Conservation (phyloP, 2,888 invertebrate genomes). For the Chrysomela aeneicollis region DNA sequence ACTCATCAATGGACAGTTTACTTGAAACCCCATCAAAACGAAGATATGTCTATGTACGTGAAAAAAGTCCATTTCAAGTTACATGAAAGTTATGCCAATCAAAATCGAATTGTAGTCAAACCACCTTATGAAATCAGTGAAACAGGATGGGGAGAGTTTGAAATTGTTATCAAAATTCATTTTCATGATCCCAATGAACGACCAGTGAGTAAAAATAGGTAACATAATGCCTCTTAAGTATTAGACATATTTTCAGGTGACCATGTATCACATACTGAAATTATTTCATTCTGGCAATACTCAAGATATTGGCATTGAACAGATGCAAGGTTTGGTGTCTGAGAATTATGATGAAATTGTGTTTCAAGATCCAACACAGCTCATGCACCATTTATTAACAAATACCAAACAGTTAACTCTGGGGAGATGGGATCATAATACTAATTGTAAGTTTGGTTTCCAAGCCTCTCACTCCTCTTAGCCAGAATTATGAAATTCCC, state of each 20-base stretch:
- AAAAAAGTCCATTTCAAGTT: conserved; percentile 97
- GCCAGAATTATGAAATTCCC: no score
- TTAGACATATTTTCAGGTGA: conserved; percentile 72
- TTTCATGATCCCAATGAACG: conserved; percentile 96
- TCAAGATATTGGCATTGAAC: conserved; percentile 70
- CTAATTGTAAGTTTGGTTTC: conserved; percentile 77
- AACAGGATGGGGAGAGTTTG: conserved; percentile 99
- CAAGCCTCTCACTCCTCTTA: no score
- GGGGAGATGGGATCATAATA: conserved; percentile 83
- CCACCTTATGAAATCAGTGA: conserved; percentile 98
- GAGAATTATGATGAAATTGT: conserved; percentile 97
- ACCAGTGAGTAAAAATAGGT: conserved; percentile 69
- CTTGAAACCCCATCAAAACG: conserved; percentile 90
- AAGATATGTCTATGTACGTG: conserved; percentile 93
- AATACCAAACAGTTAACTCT: conserved; percentile 77
- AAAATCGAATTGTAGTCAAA: conserved; percentile 90
- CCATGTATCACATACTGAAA: conserved; percentile 93
- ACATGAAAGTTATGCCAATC: conserved; percentile 96
- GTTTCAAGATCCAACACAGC: conserved; percentile 87
- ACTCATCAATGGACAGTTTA: conserved; percentile 99
- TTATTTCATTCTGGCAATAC: conserved; percentile 83
- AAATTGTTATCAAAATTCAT: conserved; percentile 96
- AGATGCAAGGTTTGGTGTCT: conserved; percentile 80
- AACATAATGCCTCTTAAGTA: conserved; percentile 3
- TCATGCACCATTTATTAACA: conserved; percentile 88